A percentile compares a stretch with the other conserved stretches of the same genome.
Evolutionary conservation across 37 sponge, comb jelly and placozoan species (phyloP).

Genomic region (Ephydatia muelleri): DNA sequence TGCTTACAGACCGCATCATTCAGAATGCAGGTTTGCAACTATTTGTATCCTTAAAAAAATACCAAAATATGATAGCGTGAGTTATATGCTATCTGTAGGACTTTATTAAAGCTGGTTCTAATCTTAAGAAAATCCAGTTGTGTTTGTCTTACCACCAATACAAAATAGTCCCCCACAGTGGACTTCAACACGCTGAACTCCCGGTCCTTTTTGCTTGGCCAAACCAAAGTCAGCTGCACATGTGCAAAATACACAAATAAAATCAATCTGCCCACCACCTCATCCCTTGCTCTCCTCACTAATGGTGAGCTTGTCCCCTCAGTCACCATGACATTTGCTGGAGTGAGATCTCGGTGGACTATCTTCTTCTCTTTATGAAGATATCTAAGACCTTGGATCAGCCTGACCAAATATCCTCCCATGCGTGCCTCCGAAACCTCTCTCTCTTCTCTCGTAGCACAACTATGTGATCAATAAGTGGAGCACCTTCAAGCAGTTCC

Average conservation of each 20-base stretch:
- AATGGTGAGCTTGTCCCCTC: slow-evolving; percentile 84
- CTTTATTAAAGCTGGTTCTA: too few relatives aligned
- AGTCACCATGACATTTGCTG: slow-evolving; percentile 90
- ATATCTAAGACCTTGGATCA: slow-evolving; percentile 86
- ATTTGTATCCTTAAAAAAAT: too few relatives aligned
- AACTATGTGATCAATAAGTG: slow-evolving; percentile 77
- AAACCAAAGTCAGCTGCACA: slow-evolving; percentile 91
- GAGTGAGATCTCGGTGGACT: slow-evolving; percentile 85
- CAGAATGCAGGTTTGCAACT: too few relatives aligned
- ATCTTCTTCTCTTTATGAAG: slow-evolving; percentile 88
- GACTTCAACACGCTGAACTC: slow-evolving; percentile 88
- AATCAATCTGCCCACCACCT: background rate
- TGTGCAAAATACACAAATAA: background rate
- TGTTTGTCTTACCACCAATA: slow-evolving; percentile 86
- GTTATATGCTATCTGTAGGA: too few relatives aligned
- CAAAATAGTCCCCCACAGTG: slow-evolving; percentile 82
- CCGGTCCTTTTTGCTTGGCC: slow-evolving; percentile 75
- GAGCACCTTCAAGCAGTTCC: slow-evolving; percentile 90
- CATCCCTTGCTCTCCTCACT: slow-evolving; percentile 51
- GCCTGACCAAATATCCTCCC: slow-evolving; percentile 80
- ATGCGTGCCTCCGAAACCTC: slow-evolving; percentile 79
- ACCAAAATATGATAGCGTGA: too few relatives aligned
- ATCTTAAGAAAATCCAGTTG: too few relatives aligned
- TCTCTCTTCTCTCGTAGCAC: slow-evolving; percentile 78
- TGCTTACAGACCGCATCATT: too few relatives aligned